Percentiles rank a stretch among this genome's conserved stretches.
phyloP scores from a whole-genome alignment of 2,797 vertebrate species.

The Falco concolor region DNA sequence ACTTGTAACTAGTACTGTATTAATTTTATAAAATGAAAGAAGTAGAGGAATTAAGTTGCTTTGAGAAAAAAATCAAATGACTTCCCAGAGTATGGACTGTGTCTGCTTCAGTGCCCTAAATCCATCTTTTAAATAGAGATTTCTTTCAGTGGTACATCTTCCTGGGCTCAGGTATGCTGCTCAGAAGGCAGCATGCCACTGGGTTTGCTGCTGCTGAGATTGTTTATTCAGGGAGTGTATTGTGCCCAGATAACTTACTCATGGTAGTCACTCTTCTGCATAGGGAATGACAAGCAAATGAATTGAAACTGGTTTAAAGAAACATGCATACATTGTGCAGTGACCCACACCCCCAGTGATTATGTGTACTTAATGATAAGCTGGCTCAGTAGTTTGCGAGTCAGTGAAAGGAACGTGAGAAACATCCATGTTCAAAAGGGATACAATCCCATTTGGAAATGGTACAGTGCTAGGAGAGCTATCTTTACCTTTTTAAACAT shows the following conservation, averaged over 20 bases:
- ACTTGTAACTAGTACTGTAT: neutral
- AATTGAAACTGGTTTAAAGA: slow-evolving; percentile 1
- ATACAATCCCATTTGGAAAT: neutral
- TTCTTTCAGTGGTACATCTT: neutral
- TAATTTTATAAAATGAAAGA: neutral
- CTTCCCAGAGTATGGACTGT: neutral
- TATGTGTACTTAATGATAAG: neutral
- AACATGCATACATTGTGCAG: neutral
- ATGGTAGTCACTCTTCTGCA: neutral
- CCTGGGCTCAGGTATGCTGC: neutral
- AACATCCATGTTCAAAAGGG: neutral
- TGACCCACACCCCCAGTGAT: neutral
- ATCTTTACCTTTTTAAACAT: neutral
- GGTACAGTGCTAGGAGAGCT: neutral
- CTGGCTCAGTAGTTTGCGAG: slow-evolving; percentile 5
- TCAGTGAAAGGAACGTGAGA: neutral
- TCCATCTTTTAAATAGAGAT: neutral
- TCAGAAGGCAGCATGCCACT: neutral
- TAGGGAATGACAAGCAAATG: neutral
- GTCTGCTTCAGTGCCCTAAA: neutral
- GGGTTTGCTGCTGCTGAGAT: neutral
- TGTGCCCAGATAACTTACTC: neutral
- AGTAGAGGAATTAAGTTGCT: neutral
- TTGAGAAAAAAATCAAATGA: neutral
- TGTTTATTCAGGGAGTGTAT: neutral